These are phyloP conservation scores for Microcebus jonahi DNA, from an alignment of 2,113 vertebrate species.

Conservation along the genomic window DNA sequence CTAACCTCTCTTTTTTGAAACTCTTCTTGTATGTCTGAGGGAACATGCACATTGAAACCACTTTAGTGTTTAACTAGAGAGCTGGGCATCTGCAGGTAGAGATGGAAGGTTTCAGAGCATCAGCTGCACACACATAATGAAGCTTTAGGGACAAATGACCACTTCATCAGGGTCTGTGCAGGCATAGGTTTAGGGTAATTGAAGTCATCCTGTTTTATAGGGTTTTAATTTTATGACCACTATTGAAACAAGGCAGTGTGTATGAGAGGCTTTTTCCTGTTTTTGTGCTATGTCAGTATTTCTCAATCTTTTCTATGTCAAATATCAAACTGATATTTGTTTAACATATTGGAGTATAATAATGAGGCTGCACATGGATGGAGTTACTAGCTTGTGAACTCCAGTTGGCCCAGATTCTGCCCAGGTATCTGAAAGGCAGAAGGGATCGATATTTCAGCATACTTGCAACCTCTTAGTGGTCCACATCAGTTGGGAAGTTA, in stretches of 20 bases:
- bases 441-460: not conserved
- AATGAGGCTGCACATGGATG: not conserved
- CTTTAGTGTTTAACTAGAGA: not conserved
- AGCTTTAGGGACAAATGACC: not conserved
- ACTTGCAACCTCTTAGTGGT: not conserved
- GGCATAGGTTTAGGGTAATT: slow-evolving; percentile 11
- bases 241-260: slow-evolving; percentile 6
- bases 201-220: not conserved
- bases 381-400: not conserved
- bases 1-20: slow-evolving; percentile 19
- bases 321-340: not conserved
- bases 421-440: not conserved
- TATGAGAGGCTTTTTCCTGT: not conserved
- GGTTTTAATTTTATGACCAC: not conserved
- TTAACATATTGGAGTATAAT: not conserved
- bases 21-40: not conserved
- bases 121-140: not conserved
- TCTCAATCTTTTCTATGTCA: not conserved
- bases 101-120: not conserved
- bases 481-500: not conserved
- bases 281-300: not conserved
- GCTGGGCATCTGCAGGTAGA: not conserved
- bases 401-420: not conserved
- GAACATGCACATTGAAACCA: not conserved
- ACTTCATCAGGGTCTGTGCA: not conserved